Conservation (phyloP, 1,140 invertebrate species). For the Eurosta solidaginis region DNA sequence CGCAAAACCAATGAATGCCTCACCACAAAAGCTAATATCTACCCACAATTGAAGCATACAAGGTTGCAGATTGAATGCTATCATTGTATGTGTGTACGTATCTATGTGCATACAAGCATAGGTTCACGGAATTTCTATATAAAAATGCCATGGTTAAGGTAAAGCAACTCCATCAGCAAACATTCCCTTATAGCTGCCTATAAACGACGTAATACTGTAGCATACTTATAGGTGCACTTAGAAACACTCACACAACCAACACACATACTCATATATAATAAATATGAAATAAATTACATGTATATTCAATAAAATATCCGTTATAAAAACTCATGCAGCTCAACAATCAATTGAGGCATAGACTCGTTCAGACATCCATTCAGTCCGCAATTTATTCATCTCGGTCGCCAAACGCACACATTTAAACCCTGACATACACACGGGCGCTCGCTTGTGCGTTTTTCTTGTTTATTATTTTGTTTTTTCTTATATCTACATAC, state of each 20-base stretch:
- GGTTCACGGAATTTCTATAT: not conserved
- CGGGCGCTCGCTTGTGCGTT: not conserved
- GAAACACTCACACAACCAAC: not conserved
- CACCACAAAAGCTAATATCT: constrained; percentile 23
- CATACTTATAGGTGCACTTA: not conserved
- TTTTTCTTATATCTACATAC: not conserved
- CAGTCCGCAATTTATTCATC: not conserved
- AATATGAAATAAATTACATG: too few relatives aligned
- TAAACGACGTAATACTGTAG: not conserved
- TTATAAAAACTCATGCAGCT: not conserved
- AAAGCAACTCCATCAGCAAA: not conserved
- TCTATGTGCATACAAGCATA: not conserved
- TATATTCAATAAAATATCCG: too few relatives aligned
- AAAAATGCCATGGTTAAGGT: not conserved
- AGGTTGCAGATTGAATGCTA: not conserved
- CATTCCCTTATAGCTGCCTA: not conserved
- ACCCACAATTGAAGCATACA: constrained; percentile 15
- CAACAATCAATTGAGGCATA: not conserved
- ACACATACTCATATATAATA: not conserved
- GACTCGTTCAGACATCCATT: not conserved
- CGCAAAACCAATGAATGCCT: not conserved
- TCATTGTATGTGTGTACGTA: not conserved
- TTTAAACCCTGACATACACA: not conserved
- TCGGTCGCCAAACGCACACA: too few relatives aligned
- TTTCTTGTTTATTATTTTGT: not conserved